Evolutionary conservation across 2,113 vertebrate species (phyloP).

Genomic region (Pterocles burchelli): DNA sequence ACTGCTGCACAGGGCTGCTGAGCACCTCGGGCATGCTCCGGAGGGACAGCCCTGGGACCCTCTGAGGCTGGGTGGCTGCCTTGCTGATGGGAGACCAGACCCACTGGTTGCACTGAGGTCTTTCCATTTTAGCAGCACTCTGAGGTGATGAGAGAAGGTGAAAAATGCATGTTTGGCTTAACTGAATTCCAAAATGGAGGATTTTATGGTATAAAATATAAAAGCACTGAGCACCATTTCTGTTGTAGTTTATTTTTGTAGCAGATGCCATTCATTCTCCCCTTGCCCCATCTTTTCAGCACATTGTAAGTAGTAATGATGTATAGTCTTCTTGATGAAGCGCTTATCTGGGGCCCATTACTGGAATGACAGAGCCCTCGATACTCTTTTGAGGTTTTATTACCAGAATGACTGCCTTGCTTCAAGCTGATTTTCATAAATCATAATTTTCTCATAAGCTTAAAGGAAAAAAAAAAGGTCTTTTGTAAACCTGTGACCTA

Average conservation of each 20-base stretch:
- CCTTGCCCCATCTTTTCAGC: slow-evolving; percentile 25
- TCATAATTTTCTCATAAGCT: slow-evolving; percentile 22
- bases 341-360: slow-evolving; percentile 47
- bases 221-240: neutral
- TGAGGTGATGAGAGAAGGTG: neutral
- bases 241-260: slow-evolving; percentile 35
- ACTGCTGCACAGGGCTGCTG: rapidly evolving
- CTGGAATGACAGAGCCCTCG: slow-evolving; percentile 33
- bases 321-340: slow-evolving; percentile 6
- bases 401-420: slow-evolving; percentile 31
- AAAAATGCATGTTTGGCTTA: neutral
- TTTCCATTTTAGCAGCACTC: neutral
- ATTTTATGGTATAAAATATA: neutral
- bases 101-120: neutral
- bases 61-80: rapidly evolving
- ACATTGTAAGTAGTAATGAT: neutral
- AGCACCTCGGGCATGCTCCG: rapidly evolving
- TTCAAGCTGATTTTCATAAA: slow-evolving; percentile 57
- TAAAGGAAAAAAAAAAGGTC: neutral
- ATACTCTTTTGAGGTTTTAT: slow-evolving; percentile 23
- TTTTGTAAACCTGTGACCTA: slow-evolving; percentile 18
- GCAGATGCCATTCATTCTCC: slow-evolving; percentile 35
- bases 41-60: rapidly evolving
- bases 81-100: rapidly evolving
- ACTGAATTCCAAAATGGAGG: neutral